Conservation (phyloP, 2,888 invertebrate species). For the Caenorhabditis japonica region DNA sequence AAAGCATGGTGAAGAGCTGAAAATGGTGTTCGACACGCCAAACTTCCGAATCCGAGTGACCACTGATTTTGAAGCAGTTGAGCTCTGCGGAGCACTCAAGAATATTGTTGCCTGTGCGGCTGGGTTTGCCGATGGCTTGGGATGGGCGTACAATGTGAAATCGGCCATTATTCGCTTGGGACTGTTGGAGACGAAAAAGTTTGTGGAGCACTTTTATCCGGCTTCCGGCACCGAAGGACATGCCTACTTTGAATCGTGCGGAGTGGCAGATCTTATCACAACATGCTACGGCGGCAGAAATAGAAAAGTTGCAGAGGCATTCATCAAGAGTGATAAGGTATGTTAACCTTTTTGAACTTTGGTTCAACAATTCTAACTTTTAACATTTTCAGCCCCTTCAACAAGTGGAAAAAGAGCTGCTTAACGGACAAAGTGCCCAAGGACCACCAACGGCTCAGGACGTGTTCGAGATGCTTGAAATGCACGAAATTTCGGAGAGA, state of each 20-base stretch:
- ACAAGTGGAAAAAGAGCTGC: constrained; percentile 91
- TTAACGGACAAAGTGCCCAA: constrained; percentile 97
- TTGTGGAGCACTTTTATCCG: constrained; percentile 91
- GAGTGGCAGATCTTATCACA: constrained; percentile 96
- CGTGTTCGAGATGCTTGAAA: constrained; percentile 49
- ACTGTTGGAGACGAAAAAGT: constrained; percentile 89
- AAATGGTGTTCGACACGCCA: constrained; percentile 92
- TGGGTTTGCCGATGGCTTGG: constrained; percentile 95
- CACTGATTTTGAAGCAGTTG: constrained; percentile 94
- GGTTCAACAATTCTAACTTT: background rate
- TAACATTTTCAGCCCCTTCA: constrained; percentile 82
- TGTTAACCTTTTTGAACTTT: constrained; percentile 1
- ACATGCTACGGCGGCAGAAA: constrained; percentile 99
- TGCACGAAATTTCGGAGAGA: constrained; percentile 77
- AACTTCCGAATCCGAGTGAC: constrained; percentile 96
- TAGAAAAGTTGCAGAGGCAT: constrained; percentile 92
- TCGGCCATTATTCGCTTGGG: constrained; percentile 97
- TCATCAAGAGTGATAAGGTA: constrained; percentile 90
- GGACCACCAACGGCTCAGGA: constrained; percentile 92
- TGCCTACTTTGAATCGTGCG: constrained; percentile 98
- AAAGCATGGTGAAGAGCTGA: constrained; percentile 83
- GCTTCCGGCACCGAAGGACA: constrained; percentile 89
- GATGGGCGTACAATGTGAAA: constrained; percentile 96
- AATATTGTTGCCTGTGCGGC: constrained; percentile 98
- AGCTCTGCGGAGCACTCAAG: constrained; percentile 98